A percentile compares a stretch with the other conserved stretches of the same genome.
Evolutionary conservation across 2,113 vertebrate species (phyloP).

Genomic region (Xiphophorus couchianus): DNA sequence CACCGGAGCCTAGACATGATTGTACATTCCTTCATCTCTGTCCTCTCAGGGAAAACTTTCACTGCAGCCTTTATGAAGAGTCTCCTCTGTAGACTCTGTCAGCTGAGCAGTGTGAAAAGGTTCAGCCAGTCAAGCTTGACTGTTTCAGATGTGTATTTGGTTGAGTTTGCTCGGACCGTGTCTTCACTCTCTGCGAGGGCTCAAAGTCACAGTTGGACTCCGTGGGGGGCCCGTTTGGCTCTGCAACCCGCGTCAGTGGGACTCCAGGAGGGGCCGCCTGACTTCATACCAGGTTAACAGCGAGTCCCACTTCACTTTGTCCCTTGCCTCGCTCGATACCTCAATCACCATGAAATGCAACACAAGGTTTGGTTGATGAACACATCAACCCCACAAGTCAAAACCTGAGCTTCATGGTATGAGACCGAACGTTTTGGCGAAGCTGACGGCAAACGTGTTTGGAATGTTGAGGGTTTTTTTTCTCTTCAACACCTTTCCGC

Average conservation of each 20-base stretch:
- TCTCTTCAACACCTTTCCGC: constrained; percentile 4
- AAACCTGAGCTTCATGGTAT: constrained; percentile 1
- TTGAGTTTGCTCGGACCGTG: constrained; percentile 48
- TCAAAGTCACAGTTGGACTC: constrained; percentile 8
- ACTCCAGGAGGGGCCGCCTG: constrained; percentile 6
- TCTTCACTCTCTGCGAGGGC: constrained; percentile 45
- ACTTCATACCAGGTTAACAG: constrained; percentile 22
- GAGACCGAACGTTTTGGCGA: constrained; percentile 24
- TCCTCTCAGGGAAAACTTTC: constrained; percentile 10
- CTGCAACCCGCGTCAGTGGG: constrained; percentile 35
- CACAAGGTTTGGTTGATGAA: neutral
- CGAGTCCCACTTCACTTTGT: neutral
- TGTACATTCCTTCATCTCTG: constrained; percentile 43
- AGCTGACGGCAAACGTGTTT: constrained; percentile 9
- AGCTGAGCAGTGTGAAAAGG: constrained; percentile 26
- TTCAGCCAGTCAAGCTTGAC: constrained; percentile 42
- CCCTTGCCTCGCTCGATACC: neutral
- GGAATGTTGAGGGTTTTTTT: constrained; percentile 12
- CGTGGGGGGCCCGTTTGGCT: constrained; percentile 5
- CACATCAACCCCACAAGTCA: neutral
- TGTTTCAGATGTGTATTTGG: constrained; percentile 56
- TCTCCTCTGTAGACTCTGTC: constrained; percentile 17
- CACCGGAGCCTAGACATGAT: constrained; percentile 26
- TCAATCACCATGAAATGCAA: neutral
- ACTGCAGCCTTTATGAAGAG: constrained; percentile 21